A percentile compares a stretch with the other conserved stretches of the same genome.
Evolutionary conservation across 2,113 vertebrate genomes (phyloP).

Genomic region (Apodemus speciosus): DNA sequence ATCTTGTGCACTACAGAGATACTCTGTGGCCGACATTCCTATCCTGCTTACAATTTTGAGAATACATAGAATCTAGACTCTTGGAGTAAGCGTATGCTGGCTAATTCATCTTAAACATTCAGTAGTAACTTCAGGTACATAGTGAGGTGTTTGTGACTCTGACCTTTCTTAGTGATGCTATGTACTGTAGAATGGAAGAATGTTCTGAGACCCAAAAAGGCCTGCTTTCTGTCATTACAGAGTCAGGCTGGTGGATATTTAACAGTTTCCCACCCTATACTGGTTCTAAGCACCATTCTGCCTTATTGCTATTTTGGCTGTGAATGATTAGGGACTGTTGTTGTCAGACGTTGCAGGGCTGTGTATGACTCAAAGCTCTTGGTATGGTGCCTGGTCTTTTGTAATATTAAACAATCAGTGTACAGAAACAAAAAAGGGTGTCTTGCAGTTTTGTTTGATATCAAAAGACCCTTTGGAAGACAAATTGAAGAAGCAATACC

Average conservation of each 20-base stretch:
- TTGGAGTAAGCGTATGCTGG: neutral
- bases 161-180: neutral
- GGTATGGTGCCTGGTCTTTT: conserved; percentile 68
- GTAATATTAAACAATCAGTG: conserved; percentile 72
- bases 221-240: conserved; percentile 3
- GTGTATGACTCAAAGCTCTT: conserved; percentile 58
- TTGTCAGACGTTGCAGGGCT: conserved; percentile 54
- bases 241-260: neutral
- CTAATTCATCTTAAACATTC: neutral
- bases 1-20: neutral
- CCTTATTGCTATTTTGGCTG: conserved; percentile 69
- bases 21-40: neutral
- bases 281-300: conserved; percentile 52
- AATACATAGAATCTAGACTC: neutral
- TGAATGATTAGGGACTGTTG: conserved; percentile 61
- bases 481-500: conserved; percentile 72
- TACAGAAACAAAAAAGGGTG: conserved; percentile 71
- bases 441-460: conserved; percentile 76
- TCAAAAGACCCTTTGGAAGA: conserved; percentile 75
- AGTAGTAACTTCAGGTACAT: neutral
- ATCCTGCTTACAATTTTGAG: neutral
- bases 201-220: neutral
- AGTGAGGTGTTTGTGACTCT: neutral
- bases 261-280: neutral
- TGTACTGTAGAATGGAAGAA: neutral